Evolutionary conservation across 2,797 vertebrate species (phyloP).

Genomic region (Podarcis lilfordi): DNA sequence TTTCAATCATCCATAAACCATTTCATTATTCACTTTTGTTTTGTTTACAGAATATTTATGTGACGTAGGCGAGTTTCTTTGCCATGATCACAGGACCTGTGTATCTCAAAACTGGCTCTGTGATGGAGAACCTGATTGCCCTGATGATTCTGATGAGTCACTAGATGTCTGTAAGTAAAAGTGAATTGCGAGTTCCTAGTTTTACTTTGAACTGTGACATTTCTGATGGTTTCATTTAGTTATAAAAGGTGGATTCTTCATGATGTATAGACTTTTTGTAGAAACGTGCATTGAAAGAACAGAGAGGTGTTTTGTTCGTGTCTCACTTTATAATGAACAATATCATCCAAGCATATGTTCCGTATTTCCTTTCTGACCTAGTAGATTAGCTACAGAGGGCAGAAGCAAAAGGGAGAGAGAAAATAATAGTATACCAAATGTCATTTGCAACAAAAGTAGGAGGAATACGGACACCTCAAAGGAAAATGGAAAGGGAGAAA

Average conservation of each 20-base stretch:
- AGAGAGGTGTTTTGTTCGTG: constrained; percentile 39
- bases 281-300: constrained; percentile 23
- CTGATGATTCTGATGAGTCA: constrained; percentile 90
- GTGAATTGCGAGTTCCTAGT: constrained; percentile 23
- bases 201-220: accelerated
- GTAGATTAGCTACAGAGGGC: constrained; percentile 26
- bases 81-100: constrained; percentile 85
- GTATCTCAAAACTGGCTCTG: constrained; percentile 91
- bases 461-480: constrained; percentile 58
- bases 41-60: constrained; percentile 87
- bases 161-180: constrained; percentile 87
- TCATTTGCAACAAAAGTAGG: constrained; percentile 49
- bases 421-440: constrained; percentile 35
- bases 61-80: constrained; percentile 92
- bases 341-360: constrained; percentile 10
- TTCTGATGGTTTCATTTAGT: accelerated
- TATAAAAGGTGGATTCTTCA: background rate
- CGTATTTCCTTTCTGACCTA: constrained; percentile 12
- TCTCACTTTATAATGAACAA: constrained; percentile 21
- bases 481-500: constrained; percentile 28
- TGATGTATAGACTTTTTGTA: background rate
- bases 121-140: constrained; percentile 92
- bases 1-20: constrained; percentile 44
- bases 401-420: constrained; percentile 22
- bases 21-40: constrained; percentile 67